Percentiles rank a stretch among this genome's conserved stretches.
phyloP scores from a whole-genome alignment of 2,888 invertebrate genomes.

The Lydus trimaculatus region DNA sequence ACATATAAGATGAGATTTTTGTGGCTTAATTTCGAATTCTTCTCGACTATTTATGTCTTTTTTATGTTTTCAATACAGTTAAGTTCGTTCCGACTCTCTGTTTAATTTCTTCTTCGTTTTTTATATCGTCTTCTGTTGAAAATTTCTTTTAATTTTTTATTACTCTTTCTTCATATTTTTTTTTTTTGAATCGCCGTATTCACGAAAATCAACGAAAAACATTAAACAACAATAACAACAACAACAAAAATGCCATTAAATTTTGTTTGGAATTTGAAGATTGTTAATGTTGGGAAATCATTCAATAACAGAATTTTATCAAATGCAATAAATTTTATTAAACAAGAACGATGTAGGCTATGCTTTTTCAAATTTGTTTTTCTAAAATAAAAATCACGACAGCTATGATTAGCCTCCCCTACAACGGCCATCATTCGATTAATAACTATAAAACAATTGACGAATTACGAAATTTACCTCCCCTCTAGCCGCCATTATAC shows the following conservation, averaged over 20 bases:
- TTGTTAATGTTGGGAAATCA: neutral
- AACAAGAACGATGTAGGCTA: neutral
- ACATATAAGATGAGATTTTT: slow-evolving; percentile 23
- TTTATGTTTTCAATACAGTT: slow-evolving; percentile 27
- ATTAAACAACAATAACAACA: neutral
- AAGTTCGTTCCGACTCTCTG: slow-evolving; percentile 11
- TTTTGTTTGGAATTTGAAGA: slow-evolving; percentile 2
- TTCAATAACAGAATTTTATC: neutral
- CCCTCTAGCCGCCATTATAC: no score
- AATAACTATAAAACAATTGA: neutral
- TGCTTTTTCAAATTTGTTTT: no score
- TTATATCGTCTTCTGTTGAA: neutral
- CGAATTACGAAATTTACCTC: no score
- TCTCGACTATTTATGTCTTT: slow-evolving; percentile 24
- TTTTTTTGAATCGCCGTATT: neutral
- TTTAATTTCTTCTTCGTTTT: neutral
- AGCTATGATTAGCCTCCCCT: neutral
- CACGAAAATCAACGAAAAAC: neutral
- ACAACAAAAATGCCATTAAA: slow-evolving; percentile 2
- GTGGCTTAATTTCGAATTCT: slow-evolving; percentile 34
- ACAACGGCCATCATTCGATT: neutral
- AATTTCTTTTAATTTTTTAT: neutral
- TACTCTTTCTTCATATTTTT: neutral
- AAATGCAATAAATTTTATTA: neutral
- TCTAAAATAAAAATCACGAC: neutral